Percentiles rank a stretch among this genome's conserved stretches.
These are phyloP conservation scores for Callimorpha dominula DNA, from an alignment of 2,888 invertebrate genomes.

Conservation along the genomic window DNA sequence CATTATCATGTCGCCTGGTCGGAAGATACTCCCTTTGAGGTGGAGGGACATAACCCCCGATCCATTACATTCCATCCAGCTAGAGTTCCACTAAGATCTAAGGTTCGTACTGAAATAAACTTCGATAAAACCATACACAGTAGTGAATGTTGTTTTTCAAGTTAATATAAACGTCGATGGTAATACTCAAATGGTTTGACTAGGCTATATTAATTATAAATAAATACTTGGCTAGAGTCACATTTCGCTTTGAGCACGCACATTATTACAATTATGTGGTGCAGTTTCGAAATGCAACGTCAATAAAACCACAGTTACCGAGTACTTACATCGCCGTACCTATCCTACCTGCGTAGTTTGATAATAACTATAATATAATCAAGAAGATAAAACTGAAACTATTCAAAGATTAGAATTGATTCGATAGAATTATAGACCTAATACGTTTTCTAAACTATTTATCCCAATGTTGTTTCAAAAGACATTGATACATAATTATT, in stretches of 20 bases:
- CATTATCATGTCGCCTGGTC: too few relatives aligned
- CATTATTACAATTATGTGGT: slow-evolving; percentile 47
- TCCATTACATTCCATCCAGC: too few relatives aligned
- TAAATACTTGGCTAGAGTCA: slow-evolving; percentile 40
- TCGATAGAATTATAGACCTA: too few relatives aligned
- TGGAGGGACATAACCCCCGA: not conserved
- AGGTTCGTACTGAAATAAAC: not conserved
- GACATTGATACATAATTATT: too few relatives aligned
- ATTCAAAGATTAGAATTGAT: too few relatives aligned
- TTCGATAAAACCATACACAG: slow-evolving; percentile 11
- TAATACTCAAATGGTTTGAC: slow-evolving; percentile 32
- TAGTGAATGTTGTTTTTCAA: slow-evolving; percentile 47
- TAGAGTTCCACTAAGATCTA: not conserved
- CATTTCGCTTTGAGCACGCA: slow-evolving; percentile 48
- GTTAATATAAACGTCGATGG: slow-evolving; percentile 30
- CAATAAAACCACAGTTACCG: slow-evolving; percentile 8
- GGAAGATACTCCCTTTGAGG: too few relatives aligned
- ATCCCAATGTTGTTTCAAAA: too few relatives aligned
- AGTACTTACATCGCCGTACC: not conserved
- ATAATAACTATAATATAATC: not conserved
- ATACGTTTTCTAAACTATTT: too few relatives aligned
- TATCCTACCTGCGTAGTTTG: not conserved
- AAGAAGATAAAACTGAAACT: too few relatives aligned
- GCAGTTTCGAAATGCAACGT: slow-evolving; percentile 50
- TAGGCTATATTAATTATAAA: slow-evolving; percentile 43